phyloP scores from a whole-genome alignment of 2,888 invertebrate species.

The Pollenia griseotomentosa region DNA sequence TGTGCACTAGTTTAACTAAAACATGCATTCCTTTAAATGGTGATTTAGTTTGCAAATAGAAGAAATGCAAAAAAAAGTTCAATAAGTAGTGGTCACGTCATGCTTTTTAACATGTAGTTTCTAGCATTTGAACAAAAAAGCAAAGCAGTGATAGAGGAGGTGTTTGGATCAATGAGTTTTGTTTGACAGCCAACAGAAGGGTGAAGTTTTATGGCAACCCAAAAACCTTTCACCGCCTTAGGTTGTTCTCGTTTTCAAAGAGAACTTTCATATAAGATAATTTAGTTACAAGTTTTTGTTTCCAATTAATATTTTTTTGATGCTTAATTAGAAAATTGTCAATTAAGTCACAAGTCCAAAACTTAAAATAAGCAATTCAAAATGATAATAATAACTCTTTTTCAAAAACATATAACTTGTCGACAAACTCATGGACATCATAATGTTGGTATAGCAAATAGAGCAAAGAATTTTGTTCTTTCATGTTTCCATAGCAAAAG shows the following conservation, averaged over 20 bases:
- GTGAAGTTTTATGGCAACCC: slow-evolving; percentile 9
- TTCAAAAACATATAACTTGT: slow-evolving; percentile 9
- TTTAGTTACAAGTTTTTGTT: slow-evolving; percentile 30
- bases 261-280: slow-evolving; percentile 15
- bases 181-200: slow-evolving; percentile 27
- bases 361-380: slow-evolving; percentile 46
- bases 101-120: slow-evolving; percentile 48
- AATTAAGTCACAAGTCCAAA: slow-evolving; percentile 56
- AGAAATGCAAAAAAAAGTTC: slow-evolving; percentile 7
- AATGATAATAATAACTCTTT: slow-evolving; percentile 16
- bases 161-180: slow-evolving; percentile 49
- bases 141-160: slow-evolving; percentile 16
- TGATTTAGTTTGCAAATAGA: slow-evolving; percentile 35
- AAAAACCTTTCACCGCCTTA: slow-evolving; percentile 53
- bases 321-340: slow-evolving; percentile 71
- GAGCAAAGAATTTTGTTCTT: background rate
- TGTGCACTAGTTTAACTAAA: slow-evolving; percentile 23
- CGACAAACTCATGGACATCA: background rate
- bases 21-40: slow-evolving; percentile 16
- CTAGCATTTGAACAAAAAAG: slow-evolving; percentile 18
- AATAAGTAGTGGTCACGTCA: slow-evolving; percentile 63
- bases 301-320: background rate
- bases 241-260: slow-evolving; percentile 14
- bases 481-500: background rate
- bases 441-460: background rate